Evolutionary conservation across 2,888 invertebrate species (phyloP).

Genomic region (Bugulina stolonifera): DNA sequence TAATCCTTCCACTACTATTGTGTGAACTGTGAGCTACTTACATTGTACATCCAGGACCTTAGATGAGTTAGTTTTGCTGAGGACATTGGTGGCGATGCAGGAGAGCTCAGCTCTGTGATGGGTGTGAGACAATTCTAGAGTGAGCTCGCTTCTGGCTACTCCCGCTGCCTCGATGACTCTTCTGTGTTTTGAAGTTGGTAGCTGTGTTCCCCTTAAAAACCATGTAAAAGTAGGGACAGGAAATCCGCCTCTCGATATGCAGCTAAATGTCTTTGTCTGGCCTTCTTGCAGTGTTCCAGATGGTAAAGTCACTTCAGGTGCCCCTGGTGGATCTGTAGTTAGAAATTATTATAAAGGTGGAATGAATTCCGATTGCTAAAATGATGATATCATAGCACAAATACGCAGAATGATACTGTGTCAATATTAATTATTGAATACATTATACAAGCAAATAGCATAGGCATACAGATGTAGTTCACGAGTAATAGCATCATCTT

Average conservation of each 20-base stretch:
- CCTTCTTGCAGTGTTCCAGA: neutral
- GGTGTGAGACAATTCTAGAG: neutral
- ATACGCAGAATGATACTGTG: too few relatives aligned
- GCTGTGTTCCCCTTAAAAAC: neutral
- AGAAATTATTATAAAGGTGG: too few relatives aligned
- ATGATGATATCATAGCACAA: too few relatives aligned
- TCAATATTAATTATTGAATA: too few relatives aligned
- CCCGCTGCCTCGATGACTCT: neutral
- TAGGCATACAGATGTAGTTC: too few relatives aligned
- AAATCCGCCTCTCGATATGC: neutral
- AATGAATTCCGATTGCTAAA: too few relatives aligned
- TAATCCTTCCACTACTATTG: too few relatives aligned
- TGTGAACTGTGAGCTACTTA: too few relatives aligned
- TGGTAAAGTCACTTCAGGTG: neutral
- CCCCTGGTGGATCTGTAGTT: conserved; percentile 6
- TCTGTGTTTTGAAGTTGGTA: neutral
- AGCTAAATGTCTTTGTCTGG: neutral
- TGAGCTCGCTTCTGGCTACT: neutral
- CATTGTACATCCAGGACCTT: neutral
- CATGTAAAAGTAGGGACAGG: neutral
- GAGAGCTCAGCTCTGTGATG: neutral
- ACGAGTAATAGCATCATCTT: too few relatives aligned
- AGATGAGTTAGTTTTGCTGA: neutral
- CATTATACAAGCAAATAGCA: too few relatives aligned
- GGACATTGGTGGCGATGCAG: neutral